Evolutionary conservation across 53 echinoderm and acorn worm genomes (phyloP).

Genomic region (Holothuria scabra): DNA sequence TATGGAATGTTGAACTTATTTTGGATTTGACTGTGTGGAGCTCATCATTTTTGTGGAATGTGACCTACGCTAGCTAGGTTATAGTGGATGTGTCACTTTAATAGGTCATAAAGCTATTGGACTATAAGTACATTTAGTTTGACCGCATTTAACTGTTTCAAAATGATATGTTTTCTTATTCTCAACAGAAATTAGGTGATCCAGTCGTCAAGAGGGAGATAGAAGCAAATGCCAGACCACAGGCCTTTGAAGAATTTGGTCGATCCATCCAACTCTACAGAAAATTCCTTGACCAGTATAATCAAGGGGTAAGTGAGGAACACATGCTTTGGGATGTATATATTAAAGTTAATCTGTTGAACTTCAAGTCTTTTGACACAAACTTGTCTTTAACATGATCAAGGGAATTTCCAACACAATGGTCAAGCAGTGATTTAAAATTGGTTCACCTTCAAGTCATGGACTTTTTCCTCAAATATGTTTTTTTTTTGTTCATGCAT

Average conservation of each 20-base stretch:
- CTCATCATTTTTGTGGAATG: too few relatives aligned
- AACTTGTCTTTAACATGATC: too few relatives aligned
- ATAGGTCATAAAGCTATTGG: too few relatives aligned
- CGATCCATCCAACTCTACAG: constrained; percentile 60
- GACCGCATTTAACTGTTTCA: background rate
- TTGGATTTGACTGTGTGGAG: too few relatives aligned
- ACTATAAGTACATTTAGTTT: too few relatives aligned
- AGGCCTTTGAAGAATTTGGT: constrained; percentile 81
- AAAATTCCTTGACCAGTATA: constrained; percentile 70
- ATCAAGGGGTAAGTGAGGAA: constrained; percentile 72
- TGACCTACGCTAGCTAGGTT: too few relatives aligned
- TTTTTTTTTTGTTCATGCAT: background rate
- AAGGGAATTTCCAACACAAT: background rate
- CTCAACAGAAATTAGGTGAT: constrained; percentile 73
- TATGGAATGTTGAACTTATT: too few relatives aligned
- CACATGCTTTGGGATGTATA: background rate
- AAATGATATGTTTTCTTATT: background rate
- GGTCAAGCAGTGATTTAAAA: too few relatives aligned
- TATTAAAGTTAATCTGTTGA: too few relatives aligned
- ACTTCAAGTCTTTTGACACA: too few relatives aligned
- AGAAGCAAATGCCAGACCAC: constrained; percentile 71
- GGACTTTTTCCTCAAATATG: too few relatives aligned
- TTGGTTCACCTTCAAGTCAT: background rate
- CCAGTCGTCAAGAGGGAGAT: constrained; percentile 70
- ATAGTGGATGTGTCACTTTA: too few relatives aligned